Conservation (phyloP, 2,113 vertebrate species). For the Rhegmatorhina hoffmannsi region DNA sequence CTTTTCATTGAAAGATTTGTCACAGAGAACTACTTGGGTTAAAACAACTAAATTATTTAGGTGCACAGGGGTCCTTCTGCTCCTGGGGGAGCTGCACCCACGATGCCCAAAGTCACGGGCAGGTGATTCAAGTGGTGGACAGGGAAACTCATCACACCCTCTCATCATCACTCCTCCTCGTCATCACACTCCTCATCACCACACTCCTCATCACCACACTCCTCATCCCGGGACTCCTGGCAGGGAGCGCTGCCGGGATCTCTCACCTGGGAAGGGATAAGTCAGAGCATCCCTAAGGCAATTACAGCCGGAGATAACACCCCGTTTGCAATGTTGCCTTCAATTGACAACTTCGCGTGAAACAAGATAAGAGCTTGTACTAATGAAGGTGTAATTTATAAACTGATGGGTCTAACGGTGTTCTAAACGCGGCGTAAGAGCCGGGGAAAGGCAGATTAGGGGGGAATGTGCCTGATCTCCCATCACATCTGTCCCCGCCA, state of each 20-base stretch:
- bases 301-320: background rate
- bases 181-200: background rate
- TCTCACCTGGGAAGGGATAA: background rate
- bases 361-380: background rate
- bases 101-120: background rate
- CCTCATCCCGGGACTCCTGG: background rate
- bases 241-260: background rate
- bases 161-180: background rate
- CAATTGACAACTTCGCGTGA: background rate
- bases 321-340: background rate
- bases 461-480: background rate
- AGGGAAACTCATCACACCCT: background rate
- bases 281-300: background rate
- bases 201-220: background rate
- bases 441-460: background rate
- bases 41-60: background rate
- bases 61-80: background rate
- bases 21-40: fast-evolving
- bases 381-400: background rate
- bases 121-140: background rate
- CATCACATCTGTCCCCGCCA: fast-evolving
- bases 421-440: background rate
- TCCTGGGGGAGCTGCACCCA: background rate
- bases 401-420: background rate
- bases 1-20: background rate